Evolutionary conservation across 1,140 invertebrate genomes (phyloP).

Genomic region (Bombus turneri): DNA sequence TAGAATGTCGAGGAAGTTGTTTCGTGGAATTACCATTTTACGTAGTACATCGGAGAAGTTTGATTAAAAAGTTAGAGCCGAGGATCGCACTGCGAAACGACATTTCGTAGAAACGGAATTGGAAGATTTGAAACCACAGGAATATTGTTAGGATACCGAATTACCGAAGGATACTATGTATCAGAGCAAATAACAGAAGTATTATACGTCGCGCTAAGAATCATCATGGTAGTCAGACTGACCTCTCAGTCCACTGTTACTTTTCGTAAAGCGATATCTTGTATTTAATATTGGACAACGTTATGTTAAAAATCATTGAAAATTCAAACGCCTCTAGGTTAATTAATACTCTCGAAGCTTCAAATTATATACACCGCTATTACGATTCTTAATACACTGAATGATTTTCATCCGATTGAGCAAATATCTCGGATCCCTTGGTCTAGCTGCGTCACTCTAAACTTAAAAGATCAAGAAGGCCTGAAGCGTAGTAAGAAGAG

Average conservation of each 20-base stretch:
- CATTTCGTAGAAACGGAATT: neutral
- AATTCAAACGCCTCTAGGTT: too few relatives aligned
- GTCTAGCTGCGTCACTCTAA: neutral
- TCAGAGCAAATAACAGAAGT: neutral
- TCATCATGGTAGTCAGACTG: too few relatives aligned
- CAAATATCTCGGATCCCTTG: conserved; percentile 43
- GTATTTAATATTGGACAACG: too few relatives aligned
- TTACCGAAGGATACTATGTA: too few relatives aligned
- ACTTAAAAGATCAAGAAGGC: conserved; percentile 45
- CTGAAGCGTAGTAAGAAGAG: conserved; percentile 57
- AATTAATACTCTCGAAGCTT: too few relatives aligned
- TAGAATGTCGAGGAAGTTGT: too few relatives aligned
- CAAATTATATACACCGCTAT: neutral
- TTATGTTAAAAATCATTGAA: too few relatives aligned
- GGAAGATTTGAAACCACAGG: neutral
- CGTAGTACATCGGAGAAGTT: neutral
- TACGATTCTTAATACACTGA: neutral
- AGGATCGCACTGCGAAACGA: neutral
- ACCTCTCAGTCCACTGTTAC: too few relatives aligned
- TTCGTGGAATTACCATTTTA: too few relatives aligned
- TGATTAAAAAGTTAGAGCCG: neutral
- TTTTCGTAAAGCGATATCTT: too few relatives aligned
- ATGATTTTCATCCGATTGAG: conserved; percentile 1
- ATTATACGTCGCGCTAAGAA: too few relatives aligned
- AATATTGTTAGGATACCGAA: too few relatives aligned